Base-by-base conservation (phyloP, 1,140 invertebrate species). In the Bicyclus anynana region DNA sequence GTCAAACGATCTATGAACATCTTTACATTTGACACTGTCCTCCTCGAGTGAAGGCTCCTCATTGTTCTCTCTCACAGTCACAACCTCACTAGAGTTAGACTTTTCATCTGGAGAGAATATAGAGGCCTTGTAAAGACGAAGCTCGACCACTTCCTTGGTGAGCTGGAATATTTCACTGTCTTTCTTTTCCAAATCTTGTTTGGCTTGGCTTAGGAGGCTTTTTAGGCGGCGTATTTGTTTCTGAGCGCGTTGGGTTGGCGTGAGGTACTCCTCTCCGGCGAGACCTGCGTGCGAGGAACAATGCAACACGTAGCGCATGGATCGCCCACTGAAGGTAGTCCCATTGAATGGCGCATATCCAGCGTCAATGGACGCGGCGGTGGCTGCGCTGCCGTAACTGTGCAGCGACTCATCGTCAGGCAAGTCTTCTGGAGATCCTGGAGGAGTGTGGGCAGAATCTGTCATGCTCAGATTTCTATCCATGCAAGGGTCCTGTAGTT, bases 171-270 rank as follows among this genome's bases (percentile, higher is more conserved):
- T 95, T 80, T 96, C 94, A 69, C 91, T 92, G 67, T 96, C 94
- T 79, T 95, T 95, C 29, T 93, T 92, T 57, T 94, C 93, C 13
- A 96, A 90, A 69, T 96, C 94, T 65, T 92, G 92, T 58, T 93
- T 93, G 0, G 94, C 94, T 68, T 94, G 92, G 59, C 90, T 90
- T 42, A 96, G 84, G 5, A 95, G 82, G 50, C 90, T 89, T 91
- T 96, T 92, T 6, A 93, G 87, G 49, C 93, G 92, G 44, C 93
- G 91, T 14, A 97, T 93, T 84, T 95, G 94, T 64, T 92, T 90
- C 68, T 95, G 93, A 5, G 95, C 94, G 61, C 95, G 89, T 76
- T 97, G 95, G 0, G 95, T 96, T 2, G 95, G 95, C 33, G 95
- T 96, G 18, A 97, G 89, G 80, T 97, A 97, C 70, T 96, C 94